Percentiles rank a stretch among this genome's conserved stretches.
These are phyloP conservation scores for Nematolebias whitei DNA, from an alignment of 2,113 vertebrate genomes.

Conservation along the genomic window DNA sequence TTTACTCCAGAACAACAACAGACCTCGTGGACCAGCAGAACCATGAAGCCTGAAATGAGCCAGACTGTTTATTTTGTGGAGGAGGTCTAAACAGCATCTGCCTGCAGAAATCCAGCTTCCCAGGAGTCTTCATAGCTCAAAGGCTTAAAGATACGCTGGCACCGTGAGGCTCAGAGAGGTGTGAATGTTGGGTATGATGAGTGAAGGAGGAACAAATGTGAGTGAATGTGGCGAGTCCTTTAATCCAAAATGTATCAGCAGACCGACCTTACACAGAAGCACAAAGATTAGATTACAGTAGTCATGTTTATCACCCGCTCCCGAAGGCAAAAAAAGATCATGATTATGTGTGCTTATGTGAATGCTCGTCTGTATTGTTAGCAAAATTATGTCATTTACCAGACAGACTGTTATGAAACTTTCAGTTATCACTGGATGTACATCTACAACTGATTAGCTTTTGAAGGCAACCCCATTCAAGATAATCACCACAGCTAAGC, in stretches of 20 bases:
- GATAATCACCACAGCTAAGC: no score
- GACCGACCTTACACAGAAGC: background rate
- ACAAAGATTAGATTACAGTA: background rate
- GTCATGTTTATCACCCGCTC: background rate
- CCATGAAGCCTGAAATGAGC: constrained; percentile 15
- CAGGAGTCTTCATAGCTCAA: constrained; percentile 12
- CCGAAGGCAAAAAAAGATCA: background rate
- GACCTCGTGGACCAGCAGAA: background rate
- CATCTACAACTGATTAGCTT: no score
- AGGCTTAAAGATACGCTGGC: background rate
- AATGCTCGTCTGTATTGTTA: no score
- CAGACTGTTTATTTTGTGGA: constrained; percentile 2
- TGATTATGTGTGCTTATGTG: no score
- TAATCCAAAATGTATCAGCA: background rate
- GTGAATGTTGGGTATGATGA: background rate
- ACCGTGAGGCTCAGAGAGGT: background rate
- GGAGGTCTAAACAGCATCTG: constrained; percentile 5
- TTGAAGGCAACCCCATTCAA: no score
- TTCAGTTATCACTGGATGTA: no score
- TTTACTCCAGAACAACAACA: background rate
- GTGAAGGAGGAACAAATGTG: constrained; percentile 1
- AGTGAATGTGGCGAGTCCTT: background rate
- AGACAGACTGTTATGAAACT: no score
- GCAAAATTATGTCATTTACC: no score
- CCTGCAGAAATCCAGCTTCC: constrained; percentile 6